Conservation (phyloP, 2,113 vertebrate species). For the Anguilla rostrata region DNA sequence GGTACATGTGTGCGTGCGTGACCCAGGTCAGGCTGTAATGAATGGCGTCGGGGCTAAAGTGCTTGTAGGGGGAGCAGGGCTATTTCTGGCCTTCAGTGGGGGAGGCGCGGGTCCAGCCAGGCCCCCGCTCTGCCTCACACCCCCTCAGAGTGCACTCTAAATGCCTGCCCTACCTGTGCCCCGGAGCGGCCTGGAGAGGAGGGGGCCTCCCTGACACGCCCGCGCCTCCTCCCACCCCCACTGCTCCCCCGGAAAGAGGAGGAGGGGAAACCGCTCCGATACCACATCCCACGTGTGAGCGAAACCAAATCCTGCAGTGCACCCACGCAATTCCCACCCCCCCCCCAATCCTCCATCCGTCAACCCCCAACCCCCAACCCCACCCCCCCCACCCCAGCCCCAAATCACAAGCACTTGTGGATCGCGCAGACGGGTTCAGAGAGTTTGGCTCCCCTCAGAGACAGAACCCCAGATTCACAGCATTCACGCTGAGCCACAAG, state of each 20-base stretch:
- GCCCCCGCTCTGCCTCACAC: slow-evolving; percentile 11
- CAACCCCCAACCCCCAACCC: too few relatives aligned
- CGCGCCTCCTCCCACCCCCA: background rate
- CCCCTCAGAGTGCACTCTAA: slow-evolving; percentile 10
- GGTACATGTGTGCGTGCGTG: too few relatives aligned
- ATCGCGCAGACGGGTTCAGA: too few relatives aligned
- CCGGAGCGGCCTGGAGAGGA: slow-evolving; percentile 15
- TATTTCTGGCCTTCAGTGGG: slow-evolving; percentile 10
- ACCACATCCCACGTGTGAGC: too few relatives aligned
- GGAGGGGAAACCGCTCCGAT: too few relatives aligned
- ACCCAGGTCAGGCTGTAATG: slow-evolving; percentile 3
- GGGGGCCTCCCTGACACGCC: background rate
- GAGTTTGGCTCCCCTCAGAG: background rate
- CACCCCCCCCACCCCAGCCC: too few relatives aligned
- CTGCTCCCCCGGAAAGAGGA: too few relatives aligned
- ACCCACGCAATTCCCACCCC: background rate
- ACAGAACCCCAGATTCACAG: too few relatives aligned
- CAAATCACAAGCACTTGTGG: too few relatives aligned
- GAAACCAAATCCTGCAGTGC: background rate
- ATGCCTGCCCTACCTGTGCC: slow-evolving; percentile 16
- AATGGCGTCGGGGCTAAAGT: background rate
- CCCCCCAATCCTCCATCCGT: too few relatives aligned
- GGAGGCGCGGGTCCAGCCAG: background rate
- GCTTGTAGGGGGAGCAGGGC: background rate
- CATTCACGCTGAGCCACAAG: background rate